Evolutionary conservation across 2,113 vertebrate genomes (phyloP), one percentile per base, ranked within the genome.

Genomic region (Protobothrops mucrosquamatus): DNA sequence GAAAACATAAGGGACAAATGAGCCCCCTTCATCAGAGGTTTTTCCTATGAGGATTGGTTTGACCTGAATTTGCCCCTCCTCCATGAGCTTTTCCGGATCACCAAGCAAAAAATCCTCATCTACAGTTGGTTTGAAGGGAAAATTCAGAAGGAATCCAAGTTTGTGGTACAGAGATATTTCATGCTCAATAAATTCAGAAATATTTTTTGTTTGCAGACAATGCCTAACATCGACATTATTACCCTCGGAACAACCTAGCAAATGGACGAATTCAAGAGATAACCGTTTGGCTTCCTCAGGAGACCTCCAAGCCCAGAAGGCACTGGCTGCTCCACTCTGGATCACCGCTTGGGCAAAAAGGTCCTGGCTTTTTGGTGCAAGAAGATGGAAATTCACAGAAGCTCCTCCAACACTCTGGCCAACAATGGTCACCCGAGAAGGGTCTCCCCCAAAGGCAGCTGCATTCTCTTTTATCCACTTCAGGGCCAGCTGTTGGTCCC

Each of bases 401-500:
- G 64, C 96, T 59, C 97, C 96, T 5, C 98, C 98, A 48, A 97
- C 97, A 61, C 98, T 98, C 52, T 98, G 97, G 9, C 97, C 98
- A 93, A 98, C 98, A 74, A 98, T 69, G 85, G 98, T 98, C 90
- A 98, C 96, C 93, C 96, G 95, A 4, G 92, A 93, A 46, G 97
- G 95, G 93, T 98, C 95, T 6, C 98, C 98, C 34, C 98, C 97
- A 95, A 98, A 98, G 57, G 93, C 94, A 39, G 92, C 97, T 29
- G 98, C 98, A 91, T 98, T 98, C 46, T 97, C 94, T 15, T 95
- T 74, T 4, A 98, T 96, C 98, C 98, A 98, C 5, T 94, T 93
- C 52, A 98, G 96, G 39, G 98, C 98, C 92, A 98, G 93, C 59
- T 96, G 97, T 94, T 98, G 98, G 92, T 98, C 98, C 90, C 97